Conservation (phyloP, 2,113 vertebrate genomes). For the Chionodraco myersi region DNA sequence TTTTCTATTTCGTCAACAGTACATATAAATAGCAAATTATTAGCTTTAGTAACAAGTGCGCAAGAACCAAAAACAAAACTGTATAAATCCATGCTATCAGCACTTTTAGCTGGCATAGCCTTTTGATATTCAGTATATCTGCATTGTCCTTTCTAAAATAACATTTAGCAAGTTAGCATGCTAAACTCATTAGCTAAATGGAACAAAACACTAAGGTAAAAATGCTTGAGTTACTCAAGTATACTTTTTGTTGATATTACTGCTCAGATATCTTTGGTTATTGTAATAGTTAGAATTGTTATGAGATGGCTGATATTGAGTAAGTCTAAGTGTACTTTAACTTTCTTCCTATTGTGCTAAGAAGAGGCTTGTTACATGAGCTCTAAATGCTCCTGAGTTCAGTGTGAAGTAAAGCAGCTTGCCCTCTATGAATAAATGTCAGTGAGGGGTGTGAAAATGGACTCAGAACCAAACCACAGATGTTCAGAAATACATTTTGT, state of each 20-base stretch:
- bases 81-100: neutral
- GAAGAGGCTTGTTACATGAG: neutral
- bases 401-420: slow-evolving; percentile 23
- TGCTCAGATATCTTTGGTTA: neutral
- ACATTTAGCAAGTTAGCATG: neutral
- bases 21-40: neutral
- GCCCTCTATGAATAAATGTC: slow-evolving; percentile 23
- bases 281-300: neutral
- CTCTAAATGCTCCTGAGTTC: slow-evolving; percentile 23
- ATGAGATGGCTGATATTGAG: no score
- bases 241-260: neutral
- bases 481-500: slow-evolving; percentile 65
- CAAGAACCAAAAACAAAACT: neutral
- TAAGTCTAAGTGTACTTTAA: no score
- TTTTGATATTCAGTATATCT: neutral
- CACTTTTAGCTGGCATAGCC: neutral
- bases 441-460: slow-evolving; percentile 60
- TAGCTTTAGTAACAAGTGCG: neutral
- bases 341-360: neutral
- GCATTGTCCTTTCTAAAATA: no score
- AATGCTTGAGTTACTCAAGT: neutral
- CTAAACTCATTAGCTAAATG: neutral
- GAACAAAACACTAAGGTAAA: neutral
- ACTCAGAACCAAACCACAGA: slow-evolving; percentile 58
- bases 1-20: neutral